A percentile compares a stretch with the other conserved stretches of the same genome.
These are phyloP conservation scores for Peromyscus melanophrys DNA, from an alignment of 2,797 vertebrate genomes.

Conservation along the genomic window DNA sequence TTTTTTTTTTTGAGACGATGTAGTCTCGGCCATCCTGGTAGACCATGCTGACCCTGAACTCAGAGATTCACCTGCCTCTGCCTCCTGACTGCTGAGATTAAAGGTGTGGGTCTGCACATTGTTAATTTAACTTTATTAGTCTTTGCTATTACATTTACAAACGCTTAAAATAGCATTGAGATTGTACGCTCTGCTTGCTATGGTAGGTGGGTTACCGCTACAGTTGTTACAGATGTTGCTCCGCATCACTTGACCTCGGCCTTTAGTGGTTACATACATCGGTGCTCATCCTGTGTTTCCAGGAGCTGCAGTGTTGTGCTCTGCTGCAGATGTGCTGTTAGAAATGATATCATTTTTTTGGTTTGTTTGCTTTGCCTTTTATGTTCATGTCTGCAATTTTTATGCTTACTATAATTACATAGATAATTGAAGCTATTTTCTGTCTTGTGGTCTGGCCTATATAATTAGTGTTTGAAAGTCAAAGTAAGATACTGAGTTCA, in stretches of 20 bases:
- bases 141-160: constrained; percentile 30
- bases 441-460: constrained; percentile 45
- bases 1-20: neutral
- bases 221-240: constrained; percentile 46
- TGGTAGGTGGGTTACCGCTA: neutral
- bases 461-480: constrained; percentile 63
- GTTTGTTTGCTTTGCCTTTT: constrained; percentile 51
- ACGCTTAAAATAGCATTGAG: constrained; percentile 4
- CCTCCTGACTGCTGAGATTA: neutral
- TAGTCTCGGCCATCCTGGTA: neutral
- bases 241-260: neutral
- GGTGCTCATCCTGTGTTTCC: constrained; percentile 53
- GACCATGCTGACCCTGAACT: neutral
- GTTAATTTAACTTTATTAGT: constrained; percentile 24
- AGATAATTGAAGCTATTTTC: constrained; percentile 54
- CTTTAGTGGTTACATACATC: constrained; percentile 47
- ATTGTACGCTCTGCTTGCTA: neutral
- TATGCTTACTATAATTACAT: constrained; percentile 52
- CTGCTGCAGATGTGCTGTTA: neutral
- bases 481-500: constrained; percentile 41
- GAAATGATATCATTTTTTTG: neutral
- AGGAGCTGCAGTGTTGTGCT: constrained; percentile 38
- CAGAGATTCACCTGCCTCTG: neutral
- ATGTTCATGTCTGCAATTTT: constrained; percentile 60
- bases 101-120: neutral